These are phyloP conservation scores for Ruditapes philippinarum DNA, from an alignment of 1,140 invertebrate genomes.

Conservation along the genomic window DNA sequence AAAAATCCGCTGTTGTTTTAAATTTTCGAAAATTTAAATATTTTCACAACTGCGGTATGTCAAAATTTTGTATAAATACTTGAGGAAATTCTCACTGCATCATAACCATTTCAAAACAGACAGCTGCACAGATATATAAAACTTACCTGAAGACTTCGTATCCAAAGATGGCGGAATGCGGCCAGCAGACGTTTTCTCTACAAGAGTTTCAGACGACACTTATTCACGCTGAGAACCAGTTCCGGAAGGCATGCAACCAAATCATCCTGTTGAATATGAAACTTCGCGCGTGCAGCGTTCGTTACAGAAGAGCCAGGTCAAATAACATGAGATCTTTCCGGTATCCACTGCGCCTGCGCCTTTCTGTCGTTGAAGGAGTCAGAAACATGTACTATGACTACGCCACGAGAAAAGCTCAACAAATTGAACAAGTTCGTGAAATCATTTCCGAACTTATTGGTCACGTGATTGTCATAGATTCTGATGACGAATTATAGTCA, in stretches of 20 bases:
- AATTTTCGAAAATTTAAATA: not conserved
- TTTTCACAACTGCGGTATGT: not conserved
- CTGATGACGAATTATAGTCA: not conserved
- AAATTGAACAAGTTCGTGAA: conserved; percentile 42
- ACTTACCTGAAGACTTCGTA: too few species aligned
- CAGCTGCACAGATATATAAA: not conserved
- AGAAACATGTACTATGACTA: conserved; percentile 73
- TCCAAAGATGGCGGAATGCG: not conserved
- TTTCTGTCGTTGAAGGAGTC: conserved; percentile 69
- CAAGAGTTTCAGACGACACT: conserved; percentile 29
- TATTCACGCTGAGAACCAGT: conserved; percentile 33
- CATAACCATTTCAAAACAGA: not conserved
- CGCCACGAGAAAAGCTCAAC: conserved; percentile 43
- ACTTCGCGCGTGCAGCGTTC: conserved; percentile 13
- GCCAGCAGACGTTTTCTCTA: not conserved
- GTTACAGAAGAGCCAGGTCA: conserved; percentile 64
- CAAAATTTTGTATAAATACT: not conserved
- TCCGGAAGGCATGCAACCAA: conserved; percentile 67
- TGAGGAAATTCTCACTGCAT: not conserved
- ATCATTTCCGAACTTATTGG: not conserved
- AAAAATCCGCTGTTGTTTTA: not conserved
- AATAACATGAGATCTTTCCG: conserved; percentile 52
- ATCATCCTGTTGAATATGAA: conserved; percentile 63
- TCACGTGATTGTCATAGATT: not conserved
- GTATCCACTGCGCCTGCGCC: conserved; percentile 62